Evolutionary conservation across 2,888 invertebrate species (phyloP).

Genomic region (Chrysolina haemoptera): DNA sequence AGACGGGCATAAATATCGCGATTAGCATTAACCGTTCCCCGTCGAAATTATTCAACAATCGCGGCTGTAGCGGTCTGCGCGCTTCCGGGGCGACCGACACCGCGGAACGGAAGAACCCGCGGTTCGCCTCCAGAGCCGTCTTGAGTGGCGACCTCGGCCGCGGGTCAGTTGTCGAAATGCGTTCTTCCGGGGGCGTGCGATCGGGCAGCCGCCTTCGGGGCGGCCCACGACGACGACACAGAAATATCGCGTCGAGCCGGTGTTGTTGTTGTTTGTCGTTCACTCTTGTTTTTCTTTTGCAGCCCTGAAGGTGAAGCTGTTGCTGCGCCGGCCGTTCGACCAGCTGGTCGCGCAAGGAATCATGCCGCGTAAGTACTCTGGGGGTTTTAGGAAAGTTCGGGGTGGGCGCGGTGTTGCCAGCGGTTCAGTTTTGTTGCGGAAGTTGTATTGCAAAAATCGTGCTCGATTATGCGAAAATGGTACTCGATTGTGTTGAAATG

Average conservation of each 20-base stretch:
- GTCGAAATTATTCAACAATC: neutral
- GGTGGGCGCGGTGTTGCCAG: neutral
- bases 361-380: conserved; percentile 92
- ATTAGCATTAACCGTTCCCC: conserved; percentile 9
- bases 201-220: neutral
- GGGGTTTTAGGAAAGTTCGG: neutral
- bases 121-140: neutral
- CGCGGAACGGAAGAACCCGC: conserved; percentile 16
- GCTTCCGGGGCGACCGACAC: neutral
- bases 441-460: neutral
- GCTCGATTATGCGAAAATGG: neutral
- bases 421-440: neutral
- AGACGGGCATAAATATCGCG: neutral
- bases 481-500: neutral
- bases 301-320: conserved; percentile 97
- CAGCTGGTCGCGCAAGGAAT: conserved; percentile 98
- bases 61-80: conserved; percentile 2
- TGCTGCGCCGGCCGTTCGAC: conserved; percentile 94
- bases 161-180: no score
- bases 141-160: no score
- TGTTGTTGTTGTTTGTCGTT: conserved; percentile 21
- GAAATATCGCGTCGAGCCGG: conserved; percentile 28
- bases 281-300: conserved; percentile 70
- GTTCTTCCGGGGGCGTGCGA: conserved; percentile 19
- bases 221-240: conserved; percentile 12